Percentiles rank a stretch among this genome's conserved stretches.
These are phyloP conservation scores for Schizopygopsis malacanthus DNA, from an alignment of 2,797 vertebrate species.

Conservation along the genomic window DNA sequence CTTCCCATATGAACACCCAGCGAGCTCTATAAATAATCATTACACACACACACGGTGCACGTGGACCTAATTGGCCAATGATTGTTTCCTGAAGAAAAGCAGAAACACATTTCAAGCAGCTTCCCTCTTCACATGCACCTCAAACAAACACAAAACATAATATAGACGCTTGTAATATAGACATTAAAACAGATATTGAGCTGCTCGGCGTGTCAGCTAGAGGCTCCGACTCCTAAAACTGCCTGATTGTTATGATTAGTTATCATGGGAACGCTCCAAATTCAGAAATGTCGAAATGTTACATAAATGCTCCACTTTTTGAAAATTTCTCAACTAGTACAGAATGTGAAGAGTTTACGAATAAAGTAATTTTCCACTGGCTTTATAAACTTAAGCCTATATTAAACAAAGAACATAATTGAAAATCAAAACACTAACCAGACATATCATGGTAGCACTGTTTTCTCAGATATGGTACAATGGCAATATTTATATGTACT, in stretches of 20 bases:
- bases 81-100: constrained; percentile 68
- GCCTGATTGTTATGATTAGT: not conserved
- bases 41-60: constrained; percentile 40
- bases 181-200: constrained; percentile 23
- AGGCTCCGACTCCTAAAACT: constrained; percentile 17
- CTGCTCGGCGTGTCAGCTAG: not conserved
- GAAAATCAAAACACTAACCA: not conserved
- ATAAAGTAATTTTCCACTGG: constrained; percentile 5
- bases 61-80: constrained; percentile 69
- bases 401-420: not conserved
- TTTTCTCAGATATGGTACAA: not conserved
- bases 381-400: not conserved
- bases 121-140: constrained; percentile 59
- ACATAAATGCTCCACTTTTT: not conserved
- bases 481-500: not conserved
- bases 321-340: not conserved
- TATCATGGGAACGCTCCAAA: not conserved
- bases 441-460: not conserved
- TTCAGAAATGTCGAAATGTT: not conserved
- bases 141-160: constrained; percentile 31
- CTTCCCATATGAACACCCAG: constrained; percentile 64
- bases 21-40: constrained; percentile 58
- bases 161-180: not conserved
- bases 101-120: constrained; percentile 50
- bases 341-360: constrained; percentile 1